Evolutionary conservation across 2,888 invertebrate species (phyloP).

Genomic region (Rotaria magnacalcarata): DNA sequence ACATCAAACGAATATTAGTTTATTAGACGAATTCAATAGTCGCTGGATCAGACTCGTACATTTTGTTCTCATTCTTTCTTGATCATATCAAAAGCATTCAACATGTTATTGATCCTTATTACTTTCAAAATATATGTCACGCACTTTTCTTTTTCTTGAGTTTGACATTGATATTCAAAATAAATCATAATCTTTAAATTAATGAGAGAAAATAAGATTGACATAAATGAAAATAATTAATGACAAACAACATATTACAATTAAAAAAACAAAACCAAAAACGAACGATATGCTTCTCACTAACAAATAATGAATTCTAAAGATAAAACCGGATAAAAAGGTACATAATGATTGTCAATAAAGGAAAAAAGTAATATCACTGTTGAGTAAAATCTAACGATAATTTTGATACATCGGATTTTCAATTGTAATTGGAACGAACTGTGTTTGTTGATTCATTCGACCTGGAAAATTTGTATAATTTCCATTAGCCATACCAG

Average conservation of each 20-base stretch:
- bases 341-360: not conserved
- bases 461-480: not conserved
- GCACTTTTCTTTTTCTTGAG: not conserved
- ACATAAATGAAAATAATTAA: too few relatives aligned
- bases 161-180: not conserved
- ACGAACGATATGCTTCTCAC: too few relatives aligned
- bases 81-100: not conserved
- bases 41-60: not conserved
- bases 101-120: not conserved
- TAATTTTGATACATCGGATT: constrained; percentile 1
- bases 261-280: too few relatives aligned
- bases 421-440: not conserved
- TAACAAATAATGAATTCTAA: too few relatives aligned
- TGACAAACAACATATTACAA: too few relatives aligned
- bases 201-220: too few relatives aligned
- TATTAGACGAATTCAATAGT: not conserved
- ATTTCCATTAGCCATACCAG: not conserved
- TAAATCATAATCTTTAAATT: too few relatives aligned
- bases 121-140: not conserved
- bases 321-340: too few relatives aligned
- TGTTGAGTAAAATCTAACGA: not conserved
- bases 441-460: not conserved
- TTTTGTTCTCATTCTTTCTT: not conserved
- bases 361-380: not conserved
- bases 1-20: not conserved